Evolutionary conservation across 2,888 invertebrate species (phyloP), one percentile per base, ranked within the genome.

Genomic region (Caenorhabditis sp.): DNA sequence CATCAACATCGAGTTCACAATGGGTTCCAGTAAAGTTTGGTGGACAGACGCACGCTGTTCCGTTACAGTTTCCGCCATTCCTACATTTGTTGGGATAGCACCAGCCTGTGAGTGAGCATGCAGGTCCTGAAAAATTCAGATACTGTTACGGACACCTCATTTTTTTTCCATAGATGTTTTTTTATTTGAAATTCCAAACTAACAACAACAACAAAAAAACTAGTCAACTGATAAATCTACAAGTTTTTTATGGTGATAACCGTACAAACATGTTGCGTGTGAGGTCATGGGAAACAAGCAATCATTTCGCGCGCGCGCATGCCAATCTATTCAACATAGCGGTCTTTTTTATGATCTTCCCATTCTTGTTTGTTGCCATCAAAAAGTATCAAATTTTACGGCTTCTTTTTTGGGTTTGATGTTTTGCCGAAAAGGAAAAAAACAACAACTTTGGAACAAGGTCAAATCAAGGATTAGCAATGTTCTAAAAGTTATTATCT

Each of bases 1-100:
- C 79, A 58, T 79, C 69, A 24, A 76, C 63, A 27, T 79, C 88
- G 95, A 96, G 0, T 95, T 96, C 0, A 94, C 95, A 89, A 8
- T 50, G 26, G 3, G 51, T 51, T 50, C 83, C 83, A 17, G 53
- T 24, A 53, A 72, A 75, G 55, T 67, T 77, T 3, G 49, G 10
- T 0, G 71, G 72, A 43, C 81, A 79, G 17, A 23, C 43, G 31
- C 77, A 79, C 3, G 23, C 27, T 1, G 64, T 65, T 1, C 58
- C 66, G 53, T 31, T 24, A 62, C 81, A 81, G 21, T 64, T 49
- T 31, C 81, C 81, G 24, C 78, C 74, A 50, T 78, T 77, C 19
- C 51, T 17, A 55, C 81, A 81, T 10, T 23, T 21, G 1, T 72
- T 36, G 1, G 61, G 58, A 49, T 69, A 67, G 37, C 74, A 74